Evolutionary conservation across 1,140 invertebrate species (phyloP), one percentile per base, ranked within the genome.

Genomic region (Panagrolaimus sp.): DNA sequence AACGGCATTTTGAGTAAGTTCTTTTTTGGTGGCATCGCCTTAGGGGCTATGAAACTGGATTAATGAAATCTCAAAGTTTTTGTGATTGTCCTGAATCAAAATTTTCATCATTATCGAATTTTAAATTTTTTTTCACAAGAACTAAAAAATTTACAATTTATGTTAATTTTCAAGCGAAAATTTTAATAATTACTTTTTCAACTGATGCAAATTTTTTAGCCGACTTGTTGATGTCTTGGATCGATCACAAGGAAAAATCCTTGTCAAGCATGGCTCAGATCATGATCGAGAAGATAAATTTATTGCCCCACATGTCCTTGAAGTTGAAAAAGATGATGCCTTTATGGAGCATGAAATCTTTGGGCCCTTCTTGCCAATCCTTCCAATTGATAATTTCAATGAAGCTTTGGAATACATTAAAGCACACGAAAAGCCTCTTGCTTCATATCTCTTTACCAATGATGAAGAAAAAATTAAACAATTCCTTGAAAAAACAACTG

Each of bases 1-100:
- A 87, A 43, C 88, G 88, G 76, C 91, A 95, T 85, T 93, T 90
- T 78, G 84, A 78, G 74, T 78, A 38, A 64, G 75, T 73, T 14
- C n/a, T 55, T 38, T 47, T 47, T 67, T 68, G 17, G 21, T 66
- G n/a, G 6, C 17, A n/a, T 24, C 9, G 48, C 45, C 10, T 28
- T 55, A 58, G 9, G 0, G n/a, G 43, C 15, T 28, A 21, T 28
- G 17, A 17, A 46, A 28, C 5, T 73, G 14, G n/a, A n/a, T 17
- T 15, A 67, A 26, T 24, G 10, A 62, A 47, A 73, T 48, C 14
- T n/a, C n/a, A n/a, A n/a, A n/a, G n/a, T n/a, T n/a, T n/a, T n/a
- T n/a, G n/a, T n/a, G n/a, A n/a, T n/a, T n/a, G 46, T 47, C 46
- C 46, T 45, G 64, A 12, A 6, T 26, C 26, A n/a, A 43, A 68